Conservation (phyloP, 2,797 vertebrate species). For the Agapornis canus region DNA sequence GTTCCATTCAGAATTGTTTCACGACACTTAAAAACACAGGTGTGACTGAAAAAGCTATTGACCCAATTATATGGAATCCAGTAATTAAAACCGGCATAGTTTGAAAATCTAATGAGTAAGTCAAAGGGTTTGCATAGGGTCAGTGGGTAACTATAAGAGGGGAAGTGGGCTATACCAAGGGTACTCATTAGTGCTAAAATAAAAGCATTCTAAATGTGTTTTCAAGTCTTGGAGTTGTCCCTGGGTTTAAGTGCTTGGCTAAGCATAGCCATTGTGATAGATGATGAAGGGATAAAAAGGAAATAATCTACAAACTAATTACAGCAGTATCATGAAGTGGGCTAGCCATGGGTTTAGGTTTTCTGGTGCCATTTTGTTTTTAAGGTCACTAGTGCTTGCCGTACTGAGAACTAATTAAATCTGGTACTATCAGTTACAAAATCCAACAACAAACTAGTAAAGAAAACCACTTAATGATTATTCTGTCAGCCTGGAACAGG, state of each 20-base stretch:
- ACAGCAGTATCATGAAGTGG: neutral
- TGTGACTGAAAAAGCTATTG: neutral
- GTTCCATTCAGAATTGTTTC: neutral
- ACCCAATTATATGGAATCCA: neutral
- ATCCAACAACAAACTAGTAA: neutral
- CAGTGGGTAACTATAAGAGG: accelerated
- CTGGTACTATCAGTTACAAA: accelerated
- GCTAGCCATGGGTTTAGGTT: neutral
- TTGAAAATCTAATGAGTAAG: neutral
- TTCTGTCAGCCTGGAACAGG: neutral
- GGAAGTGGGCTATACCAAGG: neutral
- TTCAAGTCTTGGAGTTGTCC: neutral
- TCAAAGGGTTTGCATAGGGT: neutral
- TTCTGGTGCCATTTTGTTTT: neutral
- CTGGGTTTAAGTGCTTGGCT: neutral
- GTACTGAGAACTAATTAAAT: neutral
- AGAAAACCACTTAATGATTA: neutral
- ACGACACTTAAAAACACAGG: neutral
- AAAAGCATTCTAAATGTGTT: neutral
- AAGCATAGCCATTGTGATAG: accelerated
- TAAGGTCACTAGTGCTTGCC: neutral
- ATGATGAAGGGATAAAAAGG: neutral
- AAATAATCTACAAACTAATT: neutral
- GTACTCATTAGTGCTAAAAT: neutral
- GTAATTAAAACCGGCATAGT: neutral